Conservation (phyloP, 2,888 invertebrate species). For the Cryptocephalus primarius region DNA sequence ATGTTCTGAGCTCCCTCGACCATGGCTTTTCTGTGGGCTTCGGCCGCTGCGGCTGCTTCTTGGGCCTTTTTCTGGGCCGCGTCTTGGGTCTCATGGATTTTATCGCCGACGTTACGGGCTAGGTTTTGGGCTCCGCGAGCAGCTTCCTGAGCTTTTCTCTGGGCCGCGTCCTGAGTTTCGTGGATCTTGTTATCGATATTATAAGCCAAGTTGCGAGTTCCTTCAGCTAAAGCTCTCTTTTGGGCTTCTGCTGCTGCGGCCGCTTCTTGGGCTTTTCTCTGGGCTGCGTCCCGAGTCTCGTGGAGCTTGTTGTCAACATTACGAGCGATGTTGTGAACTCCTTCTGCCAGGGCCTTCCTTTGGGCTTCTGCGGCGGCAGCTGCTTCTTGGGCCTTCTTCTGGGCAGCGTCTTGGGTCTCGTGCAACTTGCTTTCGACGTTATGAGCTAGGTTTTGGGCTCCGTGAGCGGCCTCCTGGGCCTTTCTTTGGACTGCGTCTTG, state of each 20-base stretch:
- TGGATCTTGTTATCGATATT: conserved; percentile 10
- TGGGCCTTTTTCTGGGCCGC: conserved; percentile 10
- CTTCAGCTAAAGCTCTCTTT: conserved; percentile 11
- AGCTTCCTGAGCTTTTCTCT: conserved; percentile 10
- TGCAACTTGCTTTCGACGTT: conserved; percentile 13
- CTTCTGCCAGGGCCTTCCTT: not conserved
- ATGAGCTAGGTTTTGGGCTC: conserved; percentile 12
- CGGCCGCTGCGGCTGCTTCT: conserved; percentile 13
- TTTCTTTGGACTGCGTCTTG: conserved; percentile 21
- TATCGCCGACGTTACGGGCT: conserved; percentile 8
- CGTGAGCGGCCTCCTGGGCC: conserved; percentile 12
- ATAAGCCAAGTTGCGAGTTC: conserved; percentile 5
- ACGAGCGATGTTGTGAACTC: conserved; percentile 2
- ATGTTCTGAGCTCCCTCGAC: conserved; percentile 5
- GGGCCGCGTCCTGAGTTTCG: conserved; percentile 14
- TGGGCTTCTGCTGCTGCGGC: conserved; percentile 9
- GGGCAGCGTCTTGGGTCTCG: conserved; percentile 9
- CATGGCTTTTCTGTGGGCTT: conserved; percentile 9
- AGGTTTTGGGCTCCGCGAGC: conserved; percentile 11
- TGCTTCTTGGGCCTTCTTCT: conserved; percentile 8
- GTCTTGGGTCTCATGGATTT: conserved; percentile 8
- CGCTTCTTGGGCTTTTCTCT: conserved; percentile 5
- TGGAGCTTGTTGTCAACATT: conserved; percentile 14
- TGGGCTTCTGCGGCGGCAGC: not conserved
- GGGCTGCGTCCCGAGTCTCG: conserved; percentile 12